Base-by-base conservation (phyloP, 2,888 invertebrate genomes). In the Tetragonisca angustula region DNA sequence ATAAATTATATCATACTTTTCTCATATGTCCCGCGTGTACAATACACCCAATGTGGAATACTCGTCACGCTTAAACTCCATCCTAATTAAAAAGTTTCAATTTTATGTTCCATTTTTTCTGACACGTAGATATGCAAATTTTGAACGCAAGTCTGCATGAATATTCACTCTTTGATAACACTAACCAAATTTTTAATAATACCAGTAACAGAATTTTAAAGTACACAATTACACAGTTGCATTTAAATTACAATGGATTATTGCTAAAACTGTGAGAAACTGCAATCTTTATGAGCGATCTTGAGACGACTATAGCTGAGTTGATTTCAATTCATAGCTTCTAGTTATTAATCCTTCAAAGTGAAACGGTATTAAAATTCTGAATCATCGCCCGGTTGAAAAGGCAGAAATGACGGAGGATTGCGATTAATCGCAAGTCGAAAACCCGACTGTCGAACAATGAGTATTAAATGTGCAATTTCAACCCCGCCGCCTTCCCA, bases 381-480 rank as follows among this genome's bases (percentile, higher is more conserved):
- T 54, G 69, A 69, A 36, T 67, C 59, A 65, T 36, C n/a, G 5
- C 19, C 17, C 6, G 17, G 2, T 11, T 52, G 43, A 32, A 27
- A 17, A n/a, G 19, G 2, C 19, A 54, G 2, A 59, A 43, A 49
- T 27, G 6, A 19, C 50, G 72, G 72, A 72, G 64, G 61, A 54
- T 72, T 19, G 43, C 70, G 74, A 75, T 75, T 74, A 71, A 78
- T 68, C n/a, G 52, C 59, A 36, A 72, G 68, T 43, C 50, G 68
- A 79, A 62, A 69, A 32, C 21, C 1, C 49, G n/a, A 49, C 15
- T 75, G 43, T 49, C 65, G 49, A 72, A 83, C 61, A 65, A 81
- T 68, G 67, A 68, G 32, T 61, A 72, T 67, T 65, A 67, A 54
- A 49, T 54, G 36, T 59, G 49, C 67, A 61, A 80, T 76, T 81